These are phyloP conservation scores for Troides oblongomaculatus DNA, from an alignment of 2,888 invertebrate genomes.

Conservation along the genomic window DNA sequence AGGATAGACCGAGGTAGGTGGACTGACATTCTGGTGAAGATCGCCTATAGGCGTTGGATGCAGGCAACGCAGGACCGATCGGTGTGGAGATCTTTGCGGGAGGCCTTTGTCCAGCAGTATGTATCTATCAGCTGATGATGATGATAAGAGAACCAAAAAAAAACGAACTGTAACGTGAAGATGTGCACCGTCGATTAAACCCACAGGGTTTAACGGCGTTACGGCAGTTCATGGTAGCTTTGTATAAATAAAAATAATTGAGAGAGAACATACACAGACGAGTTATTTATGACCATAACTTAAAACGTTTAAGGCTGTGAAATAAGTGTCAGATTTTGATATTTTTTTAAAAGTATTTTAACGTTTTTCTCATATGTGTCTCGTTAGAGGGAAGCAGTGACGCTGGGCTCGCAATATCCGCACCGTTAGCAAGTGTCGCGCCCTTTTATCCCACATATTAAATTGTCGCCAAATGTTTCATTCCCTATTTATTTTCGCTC, in stretches of 20 bases:
- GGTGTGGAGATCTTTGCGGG: too few species aligned
- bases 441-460: conserved; percentile 49
- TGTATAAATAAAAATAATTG: background rate
- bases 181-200: too few species aligned
- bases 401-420: conserved; percentile 37
- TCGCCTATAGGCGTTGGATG: too few species aligned
- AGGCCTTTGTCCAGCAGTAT: too few species aligned
- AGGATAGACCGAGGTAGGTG: too few species aligned
- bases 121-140: too few species aligned
- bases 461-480: conserved; percentile 67
- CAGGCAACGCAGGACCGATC: too few species aligned
- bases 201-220: too few species aligned
- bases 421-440: conserved; percentile 29
- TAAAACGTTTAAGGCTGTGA: background rate
- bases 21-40: too few species aligned
- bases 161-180: too few species aligned
- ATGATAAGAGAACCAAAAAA: too few species aligned
- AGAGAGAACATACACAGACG: background rate
- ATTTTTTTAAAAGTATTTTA: conserved; percentile 8
- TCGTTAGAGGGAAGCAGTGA: conserved; percentile 37
- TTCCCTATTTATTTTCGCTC: conserved; percentile 34
- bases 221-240: too few species aligned
- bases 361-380: conserved; percentile 38
- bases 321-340: background rate
- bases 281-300: background rate